Conservation (phyloP, 2,888 invertebrate species). For the Microchrysa polita region DNA sequence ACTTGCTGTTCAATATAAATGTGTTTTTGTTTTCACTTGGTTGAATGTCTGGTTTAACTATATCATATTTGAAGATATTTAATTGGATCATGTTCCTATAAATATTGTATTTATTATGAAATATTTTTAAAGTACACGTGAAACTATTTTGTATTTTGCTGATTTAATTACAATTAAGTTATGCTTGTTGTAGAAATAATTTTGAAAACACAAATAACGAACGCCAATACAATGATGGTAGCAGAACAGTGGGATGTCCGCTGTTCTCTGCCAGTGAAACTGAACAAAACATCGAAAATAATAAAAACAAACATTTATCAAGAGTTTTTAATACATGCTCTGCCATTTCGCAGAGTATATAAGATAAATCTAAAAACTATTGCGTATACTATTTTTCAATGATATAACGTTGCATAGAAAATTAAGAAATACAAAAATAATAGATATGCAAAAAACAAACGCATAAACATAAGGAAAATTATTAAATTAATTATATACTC, state of each 20-base stretch:
- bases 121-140: slow-evolving; percentile 4
- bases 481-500: slow-evolving; percentile 15
- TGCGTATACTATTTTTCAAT: slow-evolving; percentile 21
- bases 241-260: not conserved
- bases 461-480: slow-evolving; percentile 31
- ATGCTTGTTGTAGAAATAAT: no score
- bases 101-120: not conserved
- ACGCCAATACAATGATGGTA: not conserved
- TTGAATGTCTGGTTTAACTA: slow-evolving; percentile 16
- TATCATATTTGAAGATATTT: slow-evolving; percentile 12
- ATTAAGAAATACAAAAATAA: no score
- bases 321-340: not conserved
- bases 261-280: not conserved
- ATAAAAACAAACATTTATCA: not conserved
- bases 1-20: not conserved
- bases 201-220: not conserved
- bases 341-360: not conserved
- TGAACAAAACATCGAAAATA: not conserved
- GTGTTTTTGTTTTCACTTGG: not conserved
- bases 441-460: slow-evolving; percentile 32
- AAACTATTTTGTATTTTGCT: not conserved
- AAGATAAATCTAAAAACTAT: slow-evolving; percentile 36
- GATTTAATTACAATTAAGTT: not conserved
- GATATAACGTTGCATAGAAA: slow-evolving; percentile 38
- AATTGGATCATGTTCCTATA: slow-evolving; percentile 3